phyloP scores from a whole-genome alignment of 2,797 vertebrate genomes.

The Sebastes iracundus region DNA sequence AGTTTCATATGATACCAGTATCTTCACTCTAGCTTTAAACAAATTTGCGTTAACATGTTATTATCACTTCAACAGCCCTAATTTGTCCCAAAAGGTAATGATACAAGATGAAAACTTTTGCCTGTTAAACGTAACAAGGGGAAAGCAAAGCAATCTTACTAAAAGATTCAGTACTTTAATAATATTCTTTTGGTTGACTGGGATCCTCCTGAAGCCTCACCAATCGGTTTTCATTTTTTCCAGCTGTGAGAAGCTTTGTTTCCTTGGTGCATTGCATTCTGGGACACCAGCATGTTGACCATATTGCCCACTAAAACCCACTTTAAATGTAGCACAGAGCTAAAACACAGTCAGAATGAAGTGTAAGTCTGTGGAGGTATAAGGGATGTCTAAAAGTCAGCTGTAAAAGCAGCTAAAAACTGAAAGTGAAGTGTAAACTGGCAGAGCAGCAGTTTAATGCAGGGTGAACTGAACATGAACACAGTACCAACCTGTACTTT shows the following conservation, averaged over 20 bases:
- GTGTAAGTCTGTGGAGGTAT: too few relatives aligned
- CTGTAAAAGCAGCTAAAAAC: background rate
- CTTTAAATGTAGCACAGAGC: background rate
- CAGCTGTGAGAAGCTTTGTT: too few relatives aligned
- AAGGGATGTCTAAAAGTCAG: background rate
- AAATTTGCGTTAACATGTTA: too few relatives aligned
- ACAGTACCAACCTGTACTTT: conserved; percentile 87
- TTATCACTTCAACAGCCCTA: too few relatives aligned
- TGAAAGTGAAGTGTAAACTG: background rate
- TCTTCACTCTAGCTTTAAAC: too few relatives aligned
- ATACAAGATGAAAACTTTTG: too few relatives aligned
- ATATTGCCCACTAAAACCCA: too few relatives aligned
- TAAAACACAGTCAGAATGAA: background rate
- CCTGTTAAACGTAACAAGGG: too few relatives aligned
- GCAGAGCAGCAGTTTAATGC: background rate
- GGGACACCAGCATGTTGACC: background rate
- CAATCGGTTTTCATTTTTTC: too few relatives aligned
- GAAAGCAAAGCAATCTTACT: background rate
- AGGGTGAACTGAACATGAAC: background rate
- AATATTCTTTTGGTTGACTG: background rate
- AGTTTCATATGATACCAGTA: too few relatives aligned
- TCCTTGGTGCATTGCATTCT: background rate
- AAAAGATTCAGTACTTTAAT: background rate
- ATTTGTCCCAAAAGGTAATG: too few relatives aligned
- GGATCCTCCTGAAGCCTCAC: too few relatives aligned